Evolutionary conservation across 2,113 vertebrate species (phyloP), one percentile per base, ranked within the genome.

Genomic region (Rhynchopsitta pachyrhyncha): DNA sequence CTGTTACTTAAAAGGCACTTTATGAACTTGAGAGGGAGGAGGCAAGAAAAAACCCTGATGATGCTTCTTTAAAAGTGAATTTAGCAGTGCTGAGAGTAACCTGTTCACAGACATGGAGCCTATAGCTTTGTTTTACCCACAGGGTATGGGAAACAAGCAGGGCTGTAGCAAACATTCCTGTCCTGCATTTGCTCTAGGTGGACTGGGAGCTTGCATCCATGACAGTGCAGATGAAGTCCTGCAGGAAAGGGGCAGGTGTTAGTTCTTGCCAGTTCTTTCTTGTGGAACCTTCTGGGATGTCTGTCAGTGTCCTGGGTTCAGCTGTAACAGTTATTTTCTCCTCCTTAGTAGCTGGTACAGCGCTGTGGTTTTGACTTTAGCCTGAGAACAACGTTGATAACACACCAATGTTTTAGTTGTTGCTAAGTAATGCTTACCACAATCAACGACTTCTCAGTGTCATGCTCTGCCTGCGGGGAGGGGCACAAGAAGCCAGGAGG

Each of bases 1-100:
- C 75, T 94, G 64, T 75, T 93, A 96, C 90, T 93, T 92, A 88
- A 86, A 88, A 97, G 57, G 84, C 57, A 91, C 62, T 90, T 90
- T 37, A 64, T 49, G 41, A 25, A 53, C 77, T 92, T 82, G 24
- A 69, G 47, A 92, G 62, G 73, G 76, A 96, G 81, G 88, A 95
- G 64, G 91, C 83, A 80, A 93, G 86, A 90, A 95, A 84, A 74
- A 87, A 46, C 3, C 33, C 17, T 5, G 13, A 9, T 35, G 44
- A 0, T 91, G 33, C 66, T 66, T 17, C n/a, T 87, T 86, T 90
- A 82, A 57, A 76, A 66, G 47, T 2, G 0, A 76, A 85, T 91
- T 76, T 73, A 73, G 41, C 78, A 46, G 44, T 27, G 49, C 69
- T 57, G 27, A 87, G 62, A 85, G 70, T 76, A 82, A 92, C 20